Conservation (phyloP, 2,113 vertebrate species). For the Andinoacara biseriatus region DNA sequence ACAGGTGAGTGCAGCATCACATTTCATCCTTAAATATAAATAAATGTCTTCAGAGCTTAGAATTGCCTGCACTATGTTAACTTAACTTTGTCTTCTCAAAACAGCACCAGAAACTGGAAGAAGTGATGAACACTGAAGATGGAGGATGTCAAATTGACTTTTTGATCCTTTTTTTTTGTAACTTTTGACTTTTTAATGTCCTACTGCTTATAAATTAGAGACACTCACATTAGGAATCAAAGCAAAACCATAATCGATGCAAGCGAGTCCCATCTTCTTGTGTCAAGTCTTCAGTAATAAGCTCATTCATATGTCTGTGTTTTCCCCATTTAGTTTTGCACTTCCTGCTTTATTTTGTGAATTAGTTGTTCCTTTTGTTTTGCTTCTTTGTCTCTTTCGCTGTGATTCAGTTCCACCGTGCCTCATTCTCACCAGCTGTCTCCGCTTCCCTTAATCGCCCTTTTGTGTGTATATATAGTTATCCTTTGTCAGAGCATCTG, state of each 20-base stretch:
- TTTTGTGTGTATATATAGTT: no score
- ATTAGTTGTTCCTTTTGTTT: no score
- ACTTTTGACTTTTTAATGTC: background rate
- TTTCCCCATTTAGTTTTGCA: no score
- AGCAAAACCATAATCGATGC: background rate
- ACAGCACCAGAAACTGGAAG: conserved; percentile 50
- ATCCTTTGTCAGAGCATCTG: no score
- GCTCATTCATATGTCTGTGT: no score
- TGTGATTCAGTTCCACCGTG: no score
- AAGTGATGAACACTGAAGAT: conserved; percentile 22
- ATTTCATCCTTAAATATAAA: background rate
- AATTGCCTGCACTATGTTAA: background rate
- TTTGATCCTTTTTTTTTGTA: background rate
- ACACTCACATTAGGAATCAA: background rate
- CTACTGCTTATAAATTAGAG: background rate
- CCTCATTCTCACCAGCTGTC: no score
- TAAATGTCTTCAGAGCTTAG: background rate
- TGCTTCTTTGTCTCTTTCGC: no score
- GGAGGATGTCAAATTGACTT: background rate
- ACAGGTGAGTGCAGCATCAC: conserved; percentile 51
- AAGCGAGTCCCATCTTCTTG: no score
- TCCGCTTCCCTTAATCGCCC: no score
- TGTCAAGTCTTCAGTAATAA: no score
- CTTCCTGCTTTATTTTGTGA: no score
- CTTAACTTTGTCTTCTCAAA: background rate